Base-by-base conservation (phyloP, 2,113 vertebrate species). In the Trichomycterus rosablanca region DNA sequence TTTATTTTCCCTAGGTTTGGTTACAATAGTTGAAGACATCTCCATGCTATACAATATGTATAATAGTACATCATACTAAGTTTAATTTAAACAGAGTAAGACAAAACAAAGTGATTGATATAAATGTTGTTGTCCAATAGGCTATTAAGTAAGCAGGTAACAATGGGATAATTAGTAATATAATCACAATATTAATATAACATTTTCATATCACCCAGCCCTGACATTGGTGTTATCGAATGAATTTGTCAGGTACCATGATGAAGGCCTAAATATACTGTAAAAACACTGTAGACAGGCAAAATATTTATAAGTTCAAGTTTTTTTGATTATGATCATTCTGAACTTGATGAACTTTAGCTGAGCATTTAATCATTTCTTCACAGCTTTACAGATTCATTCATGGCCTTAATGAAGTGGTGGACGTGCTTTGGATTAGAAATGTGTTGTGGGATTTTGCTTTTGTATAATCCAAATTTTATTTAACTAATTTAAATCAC, bases 401-500 rank as follows among this genome's bases (percentile, higher is more conserved):
- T 44, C 51, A 51, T 62, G 26, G 59, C 59, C 59, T 64, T 56
- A 39, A 39, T 54, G 42, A 55, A 56, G 16, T 40, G 51, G 14
- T 61, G 59, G 43, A 46, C 62, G 55, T 59, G 35, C 22, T 3
- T 54, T 48, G 48, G 51, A 46, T 45, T 60, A 16, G 46, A 53
- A 60, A 19, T 54, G 48, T 44, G 22, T 55, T 37, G 20, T 67
- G 20, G 56, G 42, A 37, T 43, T 60, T 60, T 60, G 28, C 5
- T 24, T 54, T 45, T 53, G 74, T 50, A 3, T 45, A 30, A 2
- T 53, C 37, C n/a, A 19, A 51, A 51, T 57, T 52, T 22, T 37
- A 69, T 75, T 70, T 56, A 70, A 69, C 69, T 82, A 80, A 82
- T 80, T 83, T 80, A 83, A 80, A 55, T 64, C 51, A 64, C 62